Evolutionary conservation across 2,888 invertebrate genomes (phyloP), one percentile per base, ranked within the genome.

Genomic region (Melangyna quadrimaculata): DNA sequence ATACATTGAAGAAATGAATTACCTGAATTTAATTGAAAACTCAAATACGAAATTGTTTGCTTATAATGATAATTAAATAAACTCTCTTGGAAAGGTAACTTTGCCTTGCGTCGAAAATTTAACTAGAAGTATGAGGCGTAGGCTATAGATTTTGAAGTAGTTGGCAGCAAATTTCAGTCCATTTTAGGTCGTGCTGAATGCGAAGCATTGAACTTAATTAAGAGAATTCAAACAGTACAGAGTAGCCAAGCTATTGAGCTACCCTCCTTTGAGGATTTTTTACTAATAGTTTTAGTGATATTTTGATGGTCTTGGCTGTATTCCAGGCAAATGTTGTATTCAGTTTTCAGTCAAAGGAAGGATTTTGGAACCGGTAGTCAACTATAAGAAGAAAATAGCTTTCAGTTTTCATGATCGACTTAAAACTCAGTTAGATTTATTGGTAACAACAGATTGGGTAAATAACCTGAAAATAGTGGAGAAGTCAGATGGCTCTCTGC

Each of bases 331-430:
- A 53, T 78, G 55, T 70, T 40, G 32, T 53, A 87, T 87, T 9
- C n/a, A 74, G 24, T 57, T 84, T n/a, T n/a, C n/a, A n/a, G n/a
- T n/a, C n/a, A n/a, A 83, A 83, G 19, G 84, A 87, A 53, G 78
- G 87, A 59, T n/a, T n/a, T 71, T 87, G 14, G 79, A 72, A 43
- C 87, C 88, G 19, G 79, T 82, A 5, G 17, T 88, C 8, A 84
- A 88, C 32, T 88, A 87, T 43, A 87, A 70, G 45, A 88, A 88
- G 65, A 65, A 83, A n/a, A 82, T 88, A 35, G 88, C 88, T 10
- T 63, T 78, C 14, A 69, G 73, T 14, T 29, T 88, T 45, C 53
- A 61, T 35, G 78, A 81, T 40, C 80, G 74, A 61, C 51, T 88
- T 17, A 88, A 88, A 43, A 1, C 12, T 14, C 65, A 81, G 51